Conservation (phyloP, 64 coral and sea anemone genomes). For the Montipora capricornis region DNA sequence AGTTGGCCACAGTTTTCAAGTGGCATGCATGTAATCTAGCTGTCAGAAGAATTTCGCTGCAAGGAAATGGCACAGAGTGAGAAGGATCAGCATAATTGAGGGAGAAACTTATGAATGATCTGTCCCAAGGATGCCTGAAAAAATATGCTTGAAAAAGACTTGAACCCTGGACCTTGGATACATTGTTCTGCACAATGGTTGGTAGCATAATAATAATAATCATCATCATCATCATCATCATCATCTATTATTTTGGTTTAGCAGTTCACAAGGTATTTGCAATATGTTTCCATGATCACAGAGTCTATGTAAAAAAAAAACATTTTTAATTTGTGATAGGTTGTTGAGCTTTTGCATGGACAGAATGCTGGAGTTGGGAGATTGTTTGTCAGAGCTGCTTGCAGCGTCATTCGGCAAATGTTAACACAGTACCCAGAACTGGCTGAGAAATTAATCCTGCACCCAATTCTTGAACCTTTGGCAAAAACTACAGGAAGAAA, state of each 20-base stretch:
- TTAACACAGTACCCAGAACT: conserved; percentile 72
- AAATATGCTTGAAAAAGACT: too few species aligned
- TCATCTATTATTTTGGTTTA: too few species aligned
- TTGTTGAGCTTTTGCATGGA: conserved; percentile 67
- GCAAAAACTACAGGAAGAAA: conserved; percentile 26
- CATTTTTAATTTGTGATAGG: not conserved
- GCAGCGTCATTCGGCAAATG: conserved; percentile 70
- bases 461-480: conserved; percentile 74
- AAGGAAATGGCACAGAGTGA: too few species aligned
- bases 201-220: too few species aligned
- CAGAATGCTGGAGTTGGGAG: conserved; percentile 54
- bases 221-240: too few species aligned
- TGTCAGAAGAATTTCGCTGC: too few species aligned
- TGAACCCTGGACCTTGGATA: too few species aligned
- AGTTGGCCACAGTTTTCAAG: not conserved
- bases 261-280: too few species aligned
- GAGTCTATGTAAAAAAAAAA: not conserved
- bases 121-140: too few species aligned
- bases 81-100: too few species aligned
- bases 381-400: conserved; percentile 77
- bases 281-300: not conserved
- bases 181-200: too few species aligned
- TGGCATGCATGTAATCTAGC: not conserved
- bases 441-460: conserved; percentile 71
- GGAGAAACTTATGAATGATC: too few species aligned